These are phyloP conservation scores for Clarias laeviceps DNA, from an alignment of 2,797 vertebrate species.

Conservation along the genomic window DNA sequence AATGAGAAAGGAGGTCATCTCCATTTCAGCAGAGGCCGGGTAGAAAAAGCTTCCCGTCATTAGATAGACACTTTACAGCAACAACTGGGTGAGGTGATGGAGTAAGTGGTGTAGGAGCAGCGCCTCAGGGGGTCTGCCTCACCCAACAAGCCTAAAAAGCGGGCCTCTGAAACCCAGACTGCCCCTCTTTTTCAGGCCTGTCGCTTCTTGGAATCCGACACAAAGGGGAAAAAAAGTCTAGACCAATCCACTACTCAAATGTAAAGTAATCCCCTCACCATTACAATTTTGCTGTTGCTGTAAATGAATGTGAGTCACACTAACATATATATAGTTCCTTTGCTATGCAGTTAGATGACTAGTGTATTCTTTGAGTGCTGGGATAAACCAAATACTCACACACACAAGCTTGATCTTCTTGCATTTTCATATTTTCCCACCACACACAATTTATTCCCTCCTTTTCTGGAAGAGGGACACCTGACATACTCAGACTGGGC, in stretches of 20 bases:
- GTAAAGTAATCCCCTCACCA: slow-evolving; percentile 31
- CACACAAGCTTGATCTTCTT: not conserved
- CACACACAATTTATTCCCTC: slow-evolving; percentile 8
- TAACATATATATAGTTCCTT: not conserved
- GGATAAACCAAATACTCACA: not conserved
- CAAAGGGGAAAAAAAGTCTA: slow-evolving; percentile 31
- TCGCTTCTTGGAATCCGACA: slow-evolving; percentile 30
- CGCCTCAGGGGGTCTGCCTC: slow-evolving; percentile 53
- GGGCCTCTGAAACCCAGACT: slow-evolving; percentile 46
- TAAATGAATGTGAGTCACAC: slow-evolving; percentile 16
- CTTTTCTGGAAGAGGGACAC: not conserved
- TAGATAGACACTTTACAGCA: slow-evolving; percentile 53
- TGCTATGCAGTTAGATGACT: not conserved
- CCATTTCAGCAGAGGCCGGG: slow-evolving; percentile 29
- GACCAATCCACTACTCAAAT: slow-evolving; percentile 13
- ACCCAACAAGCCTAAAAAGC: slow-evolving; percentile 55
- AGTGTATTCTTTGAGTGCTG: not conserved
- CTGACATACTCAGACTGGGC: slow-evolving; percentile 31
- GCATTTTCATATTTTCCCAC: not conserved
- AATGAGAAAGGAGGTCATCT: slow-evolving; percentile 40
- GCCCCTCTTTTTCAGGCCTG: slow-evolving; percentile 50
- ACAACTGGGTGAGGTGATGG: slow-evolving; percentile 41
- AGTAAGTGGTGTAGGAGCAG: slow-evolving; percentile 52
- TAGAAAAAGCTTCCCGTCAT: slow-evolving; percentile 43
- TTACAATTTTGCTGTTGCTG: slow-evolving; percentile 19